Evolutionary conservation across 2,888 invertebrate species (phyloP).

Genomic region (Archips crataeganus): DNA sequence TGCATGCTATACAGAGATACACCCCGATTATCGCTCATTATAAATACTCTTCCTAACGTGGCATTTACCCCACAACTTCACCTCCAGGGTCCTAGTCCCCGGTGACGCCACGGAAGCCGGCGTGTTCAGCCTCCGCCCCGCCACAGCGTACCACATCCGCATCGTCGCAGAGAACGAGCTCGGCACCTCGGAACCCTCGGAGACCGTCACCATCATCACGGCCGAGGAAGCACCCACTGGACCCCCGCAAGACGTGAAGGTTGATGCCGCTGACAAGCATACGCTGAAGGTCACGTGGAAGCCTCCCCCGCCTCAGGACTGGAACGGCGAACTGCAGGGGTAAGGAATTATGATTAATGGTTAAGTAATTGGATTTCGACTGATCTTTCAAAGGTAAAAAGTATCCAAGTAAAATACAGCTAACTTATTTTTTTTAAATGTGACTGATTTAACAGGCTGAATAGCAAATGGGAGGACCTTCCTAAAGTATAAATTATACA

Average conservation of each 20-base stretch:
- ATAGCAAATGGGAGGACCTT: too few relatives aligned
- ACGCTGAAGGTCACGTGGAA: slow-evolving; percentile 96
- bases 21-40: too few relatives aligned
- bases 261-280: slow-evolving; percentile 95
- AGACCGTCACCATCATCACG: slow-evolving; percentile 97
- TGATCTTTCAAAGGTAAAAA: too few relatives aligned
- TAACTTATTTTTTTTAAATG: too few relatives aligned
- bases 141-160: slow-evolving; percentile 96
- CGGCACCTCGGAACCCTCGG: slow-evolving; percentile 96
- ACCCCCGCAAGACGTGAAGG: slow-evolving; percentile 93
- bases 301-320: slow-evolving; percentile 94
- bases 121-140: slow-evolving; percentile 94
- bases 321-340: slow-evolving; percentile 95
- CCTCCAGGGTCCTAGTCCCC: slow-evolving; percentile 91
- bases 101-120: slow-evolving; percentile 95
- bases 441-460: too few relatives aligned
- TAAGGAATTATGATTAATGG: slow-evolving; percentile 43
- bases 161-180: slow-evolving; percentile 97
- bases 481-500: too few relatives aligned
- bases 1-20: too few relatives aligned
- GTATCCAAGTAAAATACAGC: too few relatives aligned
- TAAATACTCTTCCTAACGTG: neutral
- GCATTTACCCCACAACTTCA: neutral
- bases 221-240: slow-evolving; percentile 96
- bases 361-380: too few relatives aligned